These are phyloP conservation scores for Dipodomys merriami DNA, from an alignment of 2,113 vertebrate species.

Conservation along the genomic window DNA sequence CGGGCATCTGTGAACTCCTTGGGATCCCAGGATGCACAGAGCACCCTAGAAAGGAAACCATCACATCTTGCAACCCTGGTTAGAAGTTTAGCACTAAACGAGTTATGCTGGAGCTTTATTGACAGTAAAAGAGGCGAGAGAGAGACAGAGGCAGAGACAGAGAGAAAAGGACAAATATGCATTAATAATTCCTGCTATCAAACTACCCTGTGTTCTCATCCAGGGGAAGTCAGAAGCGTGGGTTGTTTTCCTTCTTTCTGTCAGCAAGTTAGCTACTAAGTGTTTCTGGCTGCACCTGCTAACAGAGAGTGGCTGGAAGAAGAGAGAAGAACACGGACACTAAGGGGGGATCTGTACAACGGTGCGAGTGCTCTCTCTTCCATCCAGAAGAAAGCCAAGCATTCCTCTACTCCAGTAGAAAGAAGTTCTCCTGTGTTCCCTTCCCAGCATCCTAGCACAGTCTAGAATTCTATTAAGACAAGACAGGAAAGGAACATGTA, in stretches of 20 bases:
- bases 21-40: not conserved
- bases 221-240: not conserved
- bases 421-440: not conserved
- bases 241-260: not conserved
- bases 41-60: not conserved
- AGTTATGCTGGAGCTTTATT: not conserved
- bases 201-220: conserved; percentile 37
- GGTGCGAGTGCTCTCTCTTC: not conserved
- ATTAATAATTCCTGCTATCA: conserved; percentile 44
- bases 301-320: not conserved
- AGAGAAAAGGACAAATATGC: not conserved
- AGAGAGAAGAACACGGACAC: not conserved
- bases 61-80: not conserved
- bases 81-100: conserved; percentile 23
- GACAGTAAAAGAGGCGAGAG: not conserved
- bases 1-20: not conserved
- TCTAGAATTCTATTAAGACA: conserved; percentile 32
- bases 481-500: not conserved
- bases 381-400: not conserved
- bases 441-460: not conserved
- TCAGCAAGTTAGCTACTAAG: not conserved
- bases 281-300: not conserved
- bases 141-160: no score
- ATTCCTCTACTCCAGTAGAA: not conserved
- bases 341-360: not conserved